Evolutionary conservation across 2,113 vertebrate species (phyloP).

Genomic region (Sinosuthora webbiana): DNA sequence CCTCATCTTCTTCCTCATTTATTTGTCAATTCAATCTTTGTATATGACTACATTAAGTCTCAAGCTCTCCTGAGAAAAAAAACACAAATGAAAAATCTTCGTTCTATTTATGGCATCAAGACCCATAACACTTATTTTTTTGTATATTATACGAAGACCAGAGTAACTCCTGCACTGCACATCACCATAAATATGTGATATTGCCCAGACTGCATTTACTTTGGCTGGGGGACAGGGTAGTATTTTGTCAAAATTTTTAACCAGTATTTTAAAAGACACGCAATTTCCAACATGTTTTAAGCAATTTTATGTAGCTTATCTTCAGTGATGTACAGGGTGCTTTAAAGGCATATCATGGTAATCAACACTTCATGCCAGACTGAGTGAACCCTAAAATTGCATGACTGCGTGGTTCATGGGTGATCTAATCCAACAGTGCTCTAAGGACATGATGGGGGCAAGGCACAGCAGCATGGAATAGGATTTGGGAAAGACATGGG

Average conservation of each 20-base stretch:
- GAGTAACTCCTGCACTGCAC: neutral
- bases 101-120: neutral
- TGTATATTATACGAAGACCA: neutral
- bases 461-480: neutral
- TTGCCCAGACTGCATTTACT: neutral
- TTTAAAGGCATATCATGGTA: neutral
- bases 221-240: too few relatives aligned
- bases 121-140: neutral
- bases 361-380: neutral
- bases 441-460: neutral
- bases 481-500: neutral
- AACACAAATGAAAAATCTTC: neutral
- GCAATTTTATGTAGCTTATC: neutral
- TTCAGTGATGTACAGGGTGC: neutral
- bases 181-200: neutral
- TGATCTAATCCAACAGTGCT: neutral
- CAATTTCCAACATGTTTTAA: neutral
- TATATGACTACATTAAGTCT: neutral
- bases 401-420: accelerated
- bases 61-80: neutral
- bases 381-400: neutral
- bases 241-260: neutral
- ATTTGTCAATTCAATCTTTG: neutral
- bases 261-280: neutral
- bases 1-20: neutral